Conservation (phyloP, 2,113 vertebrate species). For the Callionymus lyra region DNA sequence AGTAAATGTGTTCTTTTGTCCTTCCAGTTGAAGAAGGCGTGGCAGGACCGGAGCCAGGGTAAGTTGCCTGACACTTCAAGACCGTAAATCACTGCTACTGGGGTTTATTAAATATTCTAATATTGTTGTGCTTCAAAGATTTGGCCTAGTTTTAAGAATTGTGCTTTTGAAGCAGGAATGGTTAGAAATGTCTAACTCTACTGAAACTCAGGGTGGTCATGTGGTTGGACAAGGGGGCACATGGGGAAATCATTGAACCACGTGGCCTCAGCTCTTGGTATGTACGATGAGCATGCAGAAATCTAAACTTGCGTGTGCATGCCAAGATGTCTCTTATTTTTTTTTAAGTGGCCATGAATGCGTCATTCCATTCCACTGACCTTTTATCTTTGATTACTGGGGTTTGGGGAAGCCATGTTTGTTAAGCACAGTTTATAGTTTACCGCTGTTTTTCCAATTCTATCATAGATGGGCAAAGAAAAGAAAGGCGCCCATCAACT, state of each 20-base stretch:
- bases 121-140: constrained; percentile 25
- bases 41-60: constrained; percentile 64
- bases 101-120: constrained; percentile 16
- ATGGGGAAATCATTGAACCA: constrained; percentile 45
- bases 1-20: constrained; percentile 10
- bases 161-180: constrained; percentile 33
- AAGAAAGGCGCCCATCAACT: constrained; percentile 77
- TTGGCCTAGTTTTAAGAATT: constrained; percentile 26
- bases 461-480: constrained; percentile 80
- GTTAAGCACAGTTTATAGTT: constrained; percentile 66
- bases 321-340: constrained; percentile 15
- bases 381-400: constrained; percentile 19
- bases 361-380: constrained; percentile 18
- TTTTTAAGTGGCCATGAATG: constrained; percentile 5
- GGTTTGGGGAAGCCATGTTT: constrained; percentile 39
- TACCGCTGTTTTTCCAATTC: constrained; percentile 76
- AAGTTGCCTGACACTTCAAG: constrained; percentile 30
- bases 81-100: constrained; percentile 1
- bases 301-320: constrained; percentile 30
- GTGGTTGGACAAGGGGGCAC: constrained; percentile 49
- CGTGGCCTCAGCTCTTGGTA: constrained; percentile 46
- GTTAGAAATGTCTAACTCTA: constrained; percentile 50
- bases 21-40: constrained; percentile 49
- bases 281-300: constrained; percentile 51
- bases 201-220: constrained; percentile 52